phyloP scores from a whole-genome alignment of 2,888 invertebrate genomes.

The Eupithecia dodoneata region DNA sequence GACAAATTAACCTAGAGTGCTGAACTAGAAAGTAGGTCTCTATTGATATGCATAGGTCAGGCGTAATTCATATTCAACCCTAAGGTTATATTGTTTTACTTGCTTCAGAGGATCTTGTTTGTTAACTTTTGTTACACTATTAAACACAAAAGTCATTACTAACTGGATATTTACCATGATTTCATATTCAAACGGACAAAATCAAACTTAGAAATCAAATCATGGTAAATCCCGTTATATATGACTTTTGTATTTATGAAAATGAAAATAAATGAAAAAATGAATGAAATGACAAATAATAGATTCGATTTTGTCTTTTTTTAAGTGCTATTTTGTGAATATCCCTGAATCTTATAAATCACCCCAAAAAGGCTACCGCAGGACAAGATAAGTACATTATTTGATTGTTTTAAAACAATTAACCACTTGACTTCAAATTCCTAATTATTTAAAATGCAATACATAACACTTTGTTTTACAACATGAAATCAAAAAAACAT shows the following conservation, averaged over 20 bases:
- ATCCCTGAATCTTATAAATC: too few relatives aligned
- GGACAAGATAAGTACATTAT: neutral
- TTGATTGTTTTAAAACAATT: too few relatives aligned
- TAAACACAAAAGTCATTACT: neutral
- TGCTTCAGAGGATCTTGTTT: neutral
- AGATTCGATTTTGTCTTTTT: neutral
- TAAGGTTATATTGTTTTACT: slow-evolving; percentile 7
- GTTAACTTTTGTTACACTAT: neutral
- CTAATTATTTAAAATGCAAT: too few relatives aligned
- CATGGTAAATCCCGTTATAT: too few relatives aligned
- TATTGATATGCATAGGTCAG: slow-evolving; percentile 50
- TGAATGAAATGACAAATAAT: neutral
- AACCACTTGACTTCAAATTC: too few relatives aligned
- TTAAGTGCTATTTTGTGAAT: neutral
- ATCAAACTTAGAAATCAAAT: too few relatives aligned
- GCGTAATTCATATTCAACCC: slow-evolving; percentile 17
- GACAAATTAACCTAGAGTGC: slow-evolving; percentile 33
- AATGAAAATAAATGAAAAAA: too few relatives aligned
- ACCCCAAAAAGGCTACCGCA: neutral
- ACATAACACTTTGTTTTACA: too few relatives aligned
- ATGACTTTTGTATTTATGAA: too few relatives aligned
- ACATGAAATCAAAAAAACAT: neutral
- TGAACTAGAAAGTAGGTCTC: slow-evolving; percentile 49
- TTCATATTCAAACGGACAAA: too few relatives aligned
- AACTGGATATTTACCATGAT: too few relatives aligned